Conservation (phyloP, 2,888 invertebrate genomes). For the Minunthozetes semirufus region DNA sequence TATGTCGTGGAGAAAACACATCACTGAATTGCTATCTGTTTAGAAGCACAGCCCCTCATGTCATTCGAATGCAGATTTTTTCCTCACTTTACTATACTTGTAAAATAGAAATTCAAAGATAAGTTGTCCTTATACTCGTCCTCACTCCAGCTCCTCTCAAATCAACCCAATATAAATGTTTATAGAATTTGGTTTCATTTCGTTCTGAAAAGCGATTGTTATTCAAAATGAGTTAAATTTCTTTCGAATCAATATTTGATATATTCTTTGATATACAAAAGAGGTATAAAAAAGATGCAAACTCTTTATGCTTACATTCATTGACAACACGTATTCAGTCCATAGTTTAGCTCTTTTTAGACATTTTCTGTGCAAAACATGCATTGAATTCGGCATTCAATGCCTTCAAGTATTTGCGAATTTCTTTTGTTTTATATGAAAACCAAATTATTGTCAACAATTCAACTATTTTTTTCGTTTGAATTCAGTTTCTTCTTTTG, state of each 20-base stretch:
- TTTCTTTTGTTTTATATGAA: not conserved
- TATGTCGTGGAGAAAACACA: not conserved
- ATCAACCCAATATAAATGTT: conserved; percentile 12
- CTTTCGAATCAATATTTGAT: not conserved
- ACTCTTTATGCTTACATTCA: too few relatives aligned
- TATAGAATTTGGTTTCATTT: not conserved
- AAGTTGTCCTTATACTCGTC: not conserved
- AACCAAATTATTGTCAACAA: not conserved
- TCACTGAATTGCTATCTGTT: conserved; percentile 19
- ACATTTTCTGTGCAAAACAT: not conserved
- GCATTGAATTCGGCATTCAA: not conserved
- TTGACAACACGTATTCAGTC: not conserved
- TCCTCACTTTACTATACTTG: not conserved
- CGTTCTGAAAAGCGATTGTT: not conserved
- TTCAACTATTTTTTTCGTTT: not conserved
- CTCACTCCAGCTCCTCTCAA: too few relatives aligned
- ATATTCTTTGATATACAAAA: not conserved
- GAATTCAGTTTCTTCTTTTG: not conserved
- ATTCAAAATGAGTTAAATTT: conserved; percentile 14
- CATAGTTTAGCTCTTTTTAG: not conserved
- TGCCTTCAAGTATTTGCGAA: not conserved
- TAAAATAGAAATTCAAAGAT: not conserved
- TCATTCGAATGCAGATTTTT: conserved; percentile 12
- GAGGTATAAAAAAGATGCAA: too few relatives aligned
- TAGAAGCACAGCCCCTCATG: not conserved